phyloP scores from a whole-genome alignment of 2,888 invertebrate species.

The Laothoe populi region DNA sequence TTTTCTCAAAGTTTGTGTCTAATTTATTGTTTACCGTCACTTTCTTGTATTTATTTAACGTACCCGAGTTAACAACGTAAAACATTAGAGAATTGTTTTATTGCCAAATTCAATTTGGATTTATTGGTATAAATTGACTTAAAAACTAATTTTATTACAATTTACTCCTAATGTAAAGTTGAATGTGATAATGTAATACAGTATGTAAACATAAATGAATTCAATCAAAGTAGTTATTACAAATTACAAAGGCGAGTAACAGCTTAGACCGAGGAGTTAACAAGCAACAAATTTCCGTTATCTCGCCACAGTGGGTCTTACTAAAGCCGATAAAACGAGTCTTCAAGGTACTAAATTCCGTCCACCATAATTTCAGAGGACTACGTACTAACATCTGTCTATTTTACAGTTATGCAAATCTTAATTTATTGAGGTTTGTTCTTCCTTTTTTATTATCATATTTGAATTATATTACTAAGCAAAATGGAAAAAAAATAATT shows the following conservation, averaged over 20 bases:
- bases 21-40: conserved; percentile 81
- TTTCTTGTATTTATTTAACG: conserved; percentile 71
- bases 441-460: neutral
- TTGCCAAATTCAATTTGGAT: conserved; percentile 38
- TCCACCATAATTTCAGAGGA: conserved; percentile 24
- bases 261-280: conserved; percentile 26
- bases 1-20: conserved; percentile 77
- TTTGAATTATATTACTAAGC: neutral
- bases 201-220: conserved; percentile 9
- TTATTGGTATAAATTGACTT: conserved; percentile 9
- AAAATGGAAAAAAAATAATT: no score
- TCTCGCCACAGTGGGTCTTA: conserved; percentile 24
- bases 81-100: conserved; percentile 56
- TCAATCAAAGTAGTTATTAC: conserved; percentile 21
- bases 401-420: conserved; percentile 15
- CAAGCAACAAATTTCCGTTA: conserved; percentile 29
- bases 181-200: no score
- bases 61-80: conserved; percentile 57
- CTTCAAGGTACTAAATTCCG: conserved; percentile 24
- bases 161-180: no score
- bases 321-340: conserved; percentile 25
- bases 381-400: conserved; percentile 22
- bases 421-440: neutral
- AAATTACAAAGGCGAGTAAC: conserved; percentile 10
- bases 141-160: neutral